Evolutionary conservation across 2,888 invertebrate genomes (phyloP), one percentile per base, ranked within the genome.

Genomic region (Macrosoma leucophasiata): DNA sequence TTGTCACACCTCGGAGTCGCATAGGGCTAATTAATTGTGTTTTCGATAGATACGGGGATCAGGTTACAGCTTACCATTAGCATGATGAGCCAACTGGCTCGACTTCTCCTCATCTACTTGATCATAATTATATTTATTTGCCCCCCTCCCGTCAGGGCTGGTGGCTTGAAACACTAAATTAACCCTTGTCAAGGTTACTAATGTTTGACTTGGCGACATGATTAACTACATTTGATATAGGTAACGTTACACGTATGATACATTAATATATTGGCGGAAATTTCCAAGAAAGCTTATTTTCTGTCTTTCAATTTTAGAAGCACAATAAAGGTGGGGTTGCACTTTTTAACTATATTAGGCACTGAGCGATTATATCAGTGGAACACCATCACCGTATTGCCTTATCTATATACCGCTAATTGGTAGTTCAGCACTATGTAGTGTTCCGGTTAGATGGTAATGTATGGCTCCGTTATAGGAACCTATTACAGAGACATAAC

Each of bases 11-110:
- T 70, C 52, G 43, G 53, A 55, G 50, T 53, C 55, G 55, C 57
- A 58, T 56, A 48, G 39, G 39, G 52, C 77, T 81, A 82, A 82
- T 84, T 81, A 81, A 81, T 73, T 72, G 69, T 66, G 72, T 65
- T 77, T 75, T 75, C 74, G 71, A 76, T 74, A 72, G 65, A 58
- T 58, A 57, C 53, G 56, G 59, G 53, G 49, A 50, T 81, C 71
- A 64, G 41, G 58, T 81, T 76, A 73, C 81, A 50, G 56, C 54
- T n/a, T 53, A 50, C 67, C 67, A 77, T 78, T 76, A 76, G 61
- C 62, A 60, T 64, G 63, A 74, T 64, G 62, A 62, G 58, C 52
- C 53, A 34, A 43, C 50, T 51, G 50, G 48, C 46, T 52, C 33
- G 20, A 34, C 33, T 43, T 25, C 18, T 33, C 37, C 33, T 51